Evolutionary conservation across 2,888 invertebrate genomes (phyloP).

Genomic region (Rhagonycha fulva): DNA sequence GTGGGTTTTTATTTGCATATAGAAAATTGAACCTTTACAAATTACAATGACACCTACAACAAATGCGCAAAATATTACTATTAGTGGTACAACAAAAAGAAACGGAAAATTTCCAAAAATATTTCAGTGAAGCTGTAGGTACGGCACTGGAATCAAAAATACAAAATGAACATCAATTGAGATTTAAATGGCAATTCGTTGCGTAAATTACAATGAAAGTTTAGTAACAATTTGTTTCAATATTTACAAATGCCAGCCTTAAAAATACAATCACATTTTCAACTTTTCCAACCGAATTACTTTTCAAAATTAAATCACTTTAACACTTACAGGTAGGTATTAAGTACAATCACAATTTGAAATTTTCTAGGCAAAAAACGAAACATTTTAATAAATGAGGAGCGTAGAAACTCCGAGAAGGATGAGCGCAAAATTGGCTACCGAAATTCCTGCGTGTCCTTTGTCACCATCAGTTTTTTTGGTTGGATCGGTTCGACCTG

Average conservation of each 20-base stretch:
- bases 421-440: not conserved
- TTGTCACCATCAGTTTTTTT: not conserved
- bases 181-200: not conserved
- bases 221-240: not conserved
- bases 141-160: not conserved
- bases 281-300: not conserved
- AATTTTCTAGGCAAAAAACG: not conserved
- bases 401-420: slow-evolving; percentile 1
- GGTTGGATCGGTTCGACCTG: not conserved
- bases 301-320: not conserved
- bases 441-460: not conserved
- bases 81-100: not conserved
- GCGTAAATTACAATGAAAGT: not conserved
- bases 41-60: not conserved
- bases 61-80: not conserved
- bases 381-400: not conserved
- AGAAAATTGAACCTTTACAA: not conserved
- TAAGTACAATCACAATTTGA: slow-evolving; percentile 19
- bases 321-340: not conserved
- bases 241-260: not conserved
- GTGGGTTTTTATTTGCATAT: not conserved
- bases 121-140: not conserved
- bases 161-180: not conserved
- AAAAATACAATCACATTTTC: not conserved
- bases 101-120: not conserved